Evolutionary conservation across 2,113 vertebrate species (phyloP), one percentile per base, ranked within the genome.

Genomic region (Mus spicilegus): DNA sequence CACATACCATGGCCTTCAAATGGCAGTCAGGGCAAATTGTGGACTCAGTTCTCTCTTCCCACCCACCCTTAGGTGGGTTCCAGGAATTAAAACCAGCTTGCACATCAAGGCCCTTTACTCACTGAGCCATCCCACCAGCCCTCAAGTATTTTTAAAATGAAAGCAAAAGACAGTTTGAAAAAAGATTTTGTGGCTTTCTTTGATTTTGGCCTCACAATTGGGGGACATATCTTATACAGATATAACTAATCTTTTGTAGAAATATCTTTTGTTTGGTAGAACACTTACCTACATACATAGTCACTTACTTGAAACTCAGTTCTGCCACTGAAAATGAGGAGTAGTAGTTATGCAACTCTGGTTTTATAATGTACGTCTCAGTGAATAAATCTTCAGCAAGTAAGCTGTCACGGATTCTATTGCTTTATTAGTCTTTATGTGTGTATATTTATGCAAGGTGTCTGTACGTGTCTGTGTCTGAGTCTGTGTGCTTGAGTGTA

Each of bases 111-210:
- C 24, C 26, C 39, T 85, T 65, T 46, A 6, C 58, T 58, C 26
- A 5, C 22, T 46, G 42, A 46, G 39, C 73, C 42, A 26, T 4
- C 73, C 22, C 10, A 42, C 39, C 26, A 51, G 7, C 49, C 49
- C 49, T 33, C 49, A 54, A 78, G 5, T n/a, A 7, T 42, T 75
- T 94, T 84, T 84, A 76, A 82, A 96, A 82, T 92, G 78, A 61
- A 93, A 91, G 36, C 46, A 73, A 51, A 61, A 46, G 76, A 90
- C 20, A 90, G 1, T 82, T 90, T 92, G 51, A 92, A 42, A 88
- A 92, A n/a, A 46, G 22, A 54, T 88, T 93, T 90, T 81, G 86
- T 94, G 19, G 24, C 22, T 88, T 70, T 94, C 63, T 94, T 85
- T 93, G 86, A 81, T 72, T n/a, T 72, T 93, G 61, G 5, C n/a